These are phyloP conservation scores for Mustelus asterias DNA, from an alignment of 2,113 vertebrate species.

Conservation along the genomic window DNA sequence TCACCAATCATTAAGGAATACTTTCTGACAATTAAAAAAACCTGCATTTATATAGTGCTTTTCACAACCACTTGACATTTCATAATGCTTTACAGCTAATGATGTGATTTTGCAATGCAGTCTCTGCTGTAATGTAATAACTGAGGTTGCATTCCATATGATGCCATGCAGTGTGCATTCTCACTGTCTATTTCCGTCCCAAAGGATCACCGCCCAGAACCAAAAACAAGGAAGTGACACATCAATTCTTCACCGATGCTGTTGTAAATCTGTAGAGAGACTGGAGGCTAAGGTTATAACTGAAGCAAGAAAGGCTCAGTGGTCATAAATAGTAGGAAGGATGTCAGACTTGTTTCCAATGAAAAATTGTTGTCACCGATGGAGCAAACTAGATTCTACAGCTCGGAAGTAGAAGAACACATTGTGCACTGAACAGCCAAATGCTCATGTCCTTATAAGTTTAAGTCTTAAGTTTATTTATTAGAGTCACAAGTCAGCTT, in stretches of 20 bases:
- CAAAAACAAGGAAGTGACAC: neutral
- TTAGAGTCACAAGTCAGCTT: too few relatives aligned
- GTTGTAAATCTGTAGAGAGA: neutral
- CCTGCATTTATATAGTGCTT: too few relatives aligned
- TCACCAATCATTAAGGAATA: neutral
- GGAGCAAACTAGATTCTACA: neutral
- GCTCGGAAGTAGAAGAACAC: neutral
- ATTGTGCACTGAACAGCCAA: neutral
- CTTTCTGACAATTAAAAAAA: neutral
- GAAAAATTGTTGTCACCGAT: too few relatives aligned
- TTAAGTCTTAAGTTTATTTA: too few relatives aligned
- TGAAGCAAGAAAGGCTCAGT: neutral
- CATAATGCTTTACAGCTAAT: too few relatives aligned
- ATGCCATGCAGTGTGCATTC: neutral
- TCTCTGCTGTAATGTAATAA: too few relatives aligned
- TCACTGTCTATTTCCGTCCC: neutral
- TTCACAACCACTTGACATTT: too few relatives aligned
- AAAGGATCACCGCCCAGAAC: neutral
- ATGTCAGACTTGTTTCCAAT: neutral
- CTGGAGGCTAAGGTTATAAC: neutral
- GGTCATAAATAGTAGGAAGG: neutral
- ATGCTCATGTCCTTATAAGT: neutral
- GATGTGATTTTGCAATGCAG: too few relatives aligned
- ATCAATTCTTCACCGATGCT: neutral
- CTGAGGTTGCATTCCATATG: too few relatives aligned